Conservation (phyloP, 2,113 vertebrate genomes). For the Leptobrachium leishanense region DNA sequence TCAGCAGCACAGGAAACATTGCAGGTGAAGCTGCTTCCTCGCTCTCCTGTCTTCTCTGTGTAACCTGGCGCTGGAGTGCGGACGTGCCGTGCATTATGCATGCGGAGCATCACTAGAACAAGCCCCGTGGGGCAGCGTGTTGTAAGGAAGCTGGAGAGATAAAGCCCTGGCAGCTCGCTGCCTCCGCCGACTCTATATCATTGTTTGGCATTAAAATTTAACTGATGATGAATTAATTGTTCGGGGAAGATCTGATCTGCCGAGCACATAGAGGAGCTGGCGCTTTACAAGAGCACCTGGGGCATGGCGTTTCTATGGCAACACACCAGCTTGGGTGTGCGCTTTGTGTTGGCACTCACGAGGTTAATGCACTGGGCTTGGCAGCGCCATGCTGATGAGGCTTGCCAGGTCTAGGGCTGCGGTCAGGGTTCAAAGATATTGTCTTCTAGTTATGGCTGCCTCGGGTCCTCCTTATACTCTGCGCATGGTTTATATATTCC, state of each 20-base stretch:
- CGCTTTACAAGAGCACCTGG: neutral
- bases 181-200: conserved; percentile 38
- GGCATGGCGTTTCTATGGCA: conserved; percentile 42
- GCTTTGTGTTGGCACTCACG: neutral
- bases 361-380: conserved; percentile 26
- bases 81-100: conserved; percentile 43
- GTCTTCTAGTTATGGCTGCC: too few relatives aligned
- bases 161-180: conserved; percentile 29
- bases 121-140: conserved; percentile 40
- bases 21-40: neutral
- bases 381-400: neutral
- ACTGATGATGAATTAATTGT: conserved; percentile 50
- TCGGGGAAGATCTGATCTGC: conserved; percentile 43
- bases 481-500: too few relatives aligned
- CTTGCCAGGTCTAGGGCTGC: too few relatives aligned
- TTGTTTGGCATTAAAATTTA: conserved; percentile 50
- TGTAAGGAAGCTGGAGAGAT: conserved; percentile 45
- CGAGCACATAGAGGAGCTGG: conserved; percentile 10
- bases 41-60: conserved; percentile 2
- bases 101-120: conserved; percentile 44
- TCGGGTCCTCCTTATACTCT: too few relatives aligned
- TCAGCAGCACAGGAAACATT: neutral
- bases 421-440: too few relatives aligned
- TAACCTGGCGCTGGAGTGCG: conserved; percentile 41
- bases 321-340: conserved; percentile 3